Evolutionary conservation across 2,113 vertebrate genomes (phyloP), one percentile per base, ranked within the genome.

Genomic region (Platysternon megacephalum): DNA sequence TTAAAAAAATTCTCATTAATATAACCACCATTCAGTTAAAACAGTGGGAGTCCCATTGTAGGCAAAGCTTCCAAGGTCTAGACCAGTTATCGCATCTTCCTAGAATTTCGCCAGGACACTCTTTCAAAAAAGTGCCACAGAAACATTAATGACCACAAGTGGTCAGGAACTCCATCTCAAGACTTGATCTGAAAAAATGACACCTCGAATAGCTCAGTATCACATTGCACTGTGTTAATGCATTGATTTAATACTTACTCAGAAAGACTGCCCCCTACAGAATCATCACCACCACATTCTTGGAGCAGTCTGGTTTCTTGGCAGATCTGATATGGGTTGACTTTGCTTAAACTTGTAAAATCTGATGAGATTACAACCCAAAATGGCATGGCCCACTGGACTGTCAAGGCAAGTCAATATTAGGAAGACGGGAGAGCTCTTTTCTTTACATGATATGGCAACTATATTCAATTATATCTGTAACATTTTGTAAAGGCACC

Each of bases 331-430:
- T 84, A 85, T 80, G 91, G 72, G 85, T 93, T 92, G 92, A 83
- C 91, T 92, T 83, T 93, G 86, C 55, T 95, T 80, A 81, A 81
- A 86, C 55, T 3, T 78, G 68, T 7, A 93, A 44, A 53, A 56
- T 90, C 79, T 28, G 86, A 16, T 85, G 94, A 85, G 92, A 89
- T 35, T 90, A 74, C 42, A 85, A 90, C 79, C 94, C 95, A 91
- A 72, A 80, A 93, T 4, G 49, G 93, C 86, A 46, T 17, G 92
- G 96, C 94, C 94, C 94, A 95, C 51, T 88, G 94, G 81, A 97
- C 4, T 95, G 91, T 90, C 96, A 95, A 74, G 92, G 89, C 79
- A 5, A 96, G 93, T 94, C 93, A 97, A 16, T 76, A 16, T 95
- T 35, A 94, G 81, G 44, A 85, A 74, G 44, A 53, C 86, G 80